Evolutionary conservation across 35 echinoderm and acorn worm genomes (phyloP).

Genomic region (Ptychodera flava): DNA sequence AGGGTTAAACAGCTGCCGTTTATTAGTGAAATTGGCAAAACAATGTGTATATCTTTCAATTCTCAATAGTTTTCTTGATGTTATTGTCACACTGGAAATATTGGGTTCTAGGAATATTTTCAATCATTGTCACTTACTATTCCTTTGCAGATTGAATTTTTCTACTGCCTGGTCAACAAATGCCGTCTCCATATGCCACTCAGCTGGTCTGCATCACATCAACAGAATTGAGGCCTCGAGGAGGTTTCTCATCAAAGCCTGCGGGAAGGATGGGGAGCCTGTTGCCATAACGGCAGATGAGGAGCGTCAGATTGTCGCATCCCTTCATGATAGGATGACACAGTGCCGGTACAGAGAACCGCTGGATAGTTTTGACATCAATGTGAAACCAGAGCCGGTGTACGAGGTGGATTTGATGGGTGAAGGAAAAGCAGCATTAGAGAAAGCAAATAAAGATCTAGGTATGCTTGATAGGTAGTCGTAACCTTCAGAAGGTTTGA

Average conservation of each 20-base stretch:
- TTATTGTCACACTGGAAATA: not conserved
- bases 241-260: constrained; percentile 50
- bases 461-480: too few species aligned
- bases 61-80: not conserved
- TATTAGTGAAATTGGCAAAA: not conserved
- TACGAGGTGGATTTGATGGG: constrained; percentile 88
- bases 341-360: constrained; percentile 85
- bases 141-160: constrained; percentile 73
- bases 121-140: not conserved
- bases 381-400: constrained; percentile 64
- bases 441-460: constrained; percentile 90
- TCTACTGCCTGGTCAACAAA: constrained; percentile 99
- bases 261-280: constrained; percentile 5
- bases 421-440: constrained; percentile 57
- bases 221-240: constrained; percentile 72
- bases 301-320: constrained; percentile 33
- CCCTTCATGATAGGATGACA: constrained; percentile 91
- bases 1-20: not conserved
- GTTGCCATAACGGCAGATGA: constrained; percentile 22
- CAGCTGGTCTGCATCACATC: constrained; percentile 66
- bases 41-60: not conserved
- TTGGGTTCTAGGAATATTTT: too few species aligned
- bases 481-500: too few species aligned
- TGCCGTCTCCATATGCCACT: constrained; percentile 94
- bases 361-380: constrained; percentile 69